These are phyloP conservation scores for Neoaliturus tenellus DNA, from an alignment of 2,888 invertebrate species.

Conservation along the genomic window DNA sequence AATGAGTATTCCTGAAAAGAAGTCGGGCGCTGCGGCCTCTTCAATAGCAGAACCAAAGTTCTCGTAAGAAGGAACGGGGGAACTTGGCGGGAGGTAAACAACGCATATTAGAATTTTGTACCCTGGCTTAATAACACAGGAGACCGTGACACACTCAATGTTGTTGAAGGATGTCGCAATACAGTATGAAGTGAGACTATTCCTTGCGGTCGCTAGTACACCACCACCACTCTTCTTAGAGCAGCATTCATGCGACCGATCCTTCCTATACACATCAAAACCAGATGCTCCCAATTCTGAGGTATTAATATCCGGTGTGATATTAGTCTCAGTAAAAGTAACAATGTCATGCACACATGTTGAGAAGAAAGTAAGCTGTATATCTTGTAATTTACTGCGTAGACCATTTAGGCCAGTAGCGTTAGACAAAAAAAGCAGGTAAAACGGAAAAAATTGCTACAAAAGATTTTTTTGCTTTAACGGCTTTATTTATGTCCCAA, in stretches of 20 bases:
- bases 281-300: not conserved
- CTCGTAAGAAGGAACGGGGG: not conserved
- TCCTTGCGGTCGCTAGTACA: not conserved
- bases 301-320: not conserved
- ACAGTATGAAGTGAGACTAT: not conserved
- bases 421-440: too few species aligned
- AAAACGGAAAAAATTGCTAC: too few species aligned
- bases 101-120: not conserved
- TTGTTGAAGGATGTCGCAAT: not conserved
- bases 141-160: not conserved
- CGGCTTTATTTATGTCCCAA: too few species aligned
- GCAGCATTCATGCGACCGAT: not conserved
- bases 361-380: too few species aligned
- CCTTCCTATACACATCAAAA: not conserved
- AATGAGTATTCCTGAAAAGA: not conserved
- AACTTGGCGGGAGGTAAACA: not conserved
- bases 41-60: not conserved
- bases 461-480: too few species aligned
- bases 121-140: not conserved
- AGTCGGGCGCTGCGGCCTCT: not conserved
- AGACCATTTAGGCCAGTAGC: too few species aligned
- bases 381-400: too few species aligned
- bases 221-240: slow-evolving; percentile 12
- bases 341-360: too few species aligned
- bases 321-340: not conserved